phyloP scores from a whole-genome alignment of 2,797 vertebrate species.

The Fundulus diaphanus region DNA sequence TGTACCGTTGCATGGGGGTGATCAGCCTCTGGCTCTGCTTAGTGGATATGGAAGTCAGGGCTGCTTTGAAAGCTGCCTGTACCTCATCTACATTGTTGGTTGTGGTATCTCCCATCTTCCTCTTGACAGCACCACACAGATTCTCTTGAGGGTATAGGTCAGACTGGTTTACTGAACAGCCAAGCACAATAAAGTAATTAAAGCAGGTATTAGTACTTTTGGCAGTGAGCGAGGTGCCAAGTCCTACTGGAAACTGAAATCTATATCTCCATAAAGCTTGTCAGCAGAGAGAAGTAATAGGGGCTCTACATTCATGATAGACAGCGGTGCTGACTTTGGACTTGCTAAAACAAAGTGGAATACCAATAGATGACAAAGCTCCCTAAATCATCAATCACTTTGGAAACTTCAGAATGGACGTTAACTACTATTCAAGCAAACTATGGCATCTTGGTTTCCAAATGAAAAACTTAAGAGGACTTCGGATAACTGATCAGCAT shows the following conservation, averaged over 20 bases:
- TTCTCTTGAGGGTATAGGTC: background rate
- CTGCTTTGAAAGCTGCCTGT: background rate
- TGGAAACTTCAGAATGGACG: background rate
- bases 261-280: no score
- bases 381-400: background rate
- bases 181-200: background rate
- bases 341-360: background rate
- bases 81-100: background rate
- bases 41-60: background rate
- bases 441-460: background rate
- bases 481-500: background rate
- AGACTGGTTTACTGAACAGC: background rate
- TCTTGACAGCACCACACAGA: background rate
- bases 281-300: background rate
- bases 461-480: background rate
- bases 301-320: background rate
- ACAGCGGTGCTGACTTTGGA: background rate
- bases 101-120: background rate
- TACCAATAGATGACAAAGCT: background rate
- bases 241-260: background rate
- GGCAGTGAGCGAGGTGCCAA: background rate
- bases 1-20: background rate
- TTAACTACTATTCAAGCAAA: background rate
- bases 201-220: background rate
- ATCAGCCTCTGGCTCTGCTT: background rate